A percentile compares a stretch with the other conserved stretches of the same genome.
Conservation (phyloP, 2,113 vertebrate genomes). For the Saimiri boliviensis region DNA sequence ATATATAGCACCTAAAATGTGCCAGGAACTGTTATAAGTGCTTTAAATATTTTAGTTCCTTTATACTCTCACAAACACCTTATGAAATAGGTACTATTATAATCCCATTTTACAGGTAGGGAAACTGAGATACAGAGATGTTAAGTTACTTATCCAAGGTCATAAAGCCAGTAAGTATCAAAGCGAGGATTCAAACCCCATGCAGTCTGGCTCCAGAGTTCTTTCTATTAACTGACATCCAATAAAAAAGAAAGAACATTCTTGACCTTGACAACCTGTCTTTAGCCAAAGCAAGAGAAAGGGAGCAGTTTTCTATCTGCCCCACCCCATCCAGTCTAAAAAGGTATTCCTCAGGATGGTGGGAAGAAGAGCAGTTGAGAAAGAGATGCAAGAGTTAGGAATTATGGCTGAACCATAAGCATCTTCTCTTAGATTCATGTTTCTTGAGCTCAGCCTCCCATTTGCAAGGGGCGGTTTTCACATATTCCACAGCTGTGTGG, state of each 20-base stretch:
- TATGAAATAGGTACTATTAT: background rate
- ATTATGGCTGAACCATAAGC: background rate
- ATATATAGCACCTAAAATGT: background rate
- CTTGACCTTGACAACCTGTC: background rate
- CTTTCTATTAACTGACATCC: background rate
- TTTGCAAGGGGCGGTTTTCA: background rate
- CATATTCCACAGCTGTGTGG: background rate
- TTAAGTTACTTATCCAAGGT: background rate
- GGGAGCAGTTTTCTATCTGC: background rate
- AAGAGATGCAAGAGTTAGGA: background rate
- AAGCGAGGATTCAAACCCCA: background rate
- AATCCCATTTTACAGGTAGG: background rate
- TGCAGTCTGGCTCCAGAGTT: background rate
- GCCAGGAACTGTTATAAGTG: background rate
- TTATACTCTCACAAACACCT: background rate
- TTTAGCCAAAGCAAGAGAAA: background rate
- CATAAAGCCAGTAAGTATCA: background rate
- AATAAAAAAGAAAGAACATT: background rate
- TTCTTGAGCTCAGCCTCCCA: background rate
- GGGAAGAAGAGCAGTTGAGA: background rate
- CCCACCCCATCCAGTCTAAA: background rate
- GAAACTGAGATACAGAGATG: background rate
- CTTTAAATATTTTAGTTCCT: conserved; percentile 4
- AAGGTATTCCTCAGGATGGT: background rate
- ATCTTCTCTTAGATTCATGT: background rate